Evolutionary conservation across 2,113 vertebrate species (phyloP).

Genomic region (Cacatua alba): DNA sequence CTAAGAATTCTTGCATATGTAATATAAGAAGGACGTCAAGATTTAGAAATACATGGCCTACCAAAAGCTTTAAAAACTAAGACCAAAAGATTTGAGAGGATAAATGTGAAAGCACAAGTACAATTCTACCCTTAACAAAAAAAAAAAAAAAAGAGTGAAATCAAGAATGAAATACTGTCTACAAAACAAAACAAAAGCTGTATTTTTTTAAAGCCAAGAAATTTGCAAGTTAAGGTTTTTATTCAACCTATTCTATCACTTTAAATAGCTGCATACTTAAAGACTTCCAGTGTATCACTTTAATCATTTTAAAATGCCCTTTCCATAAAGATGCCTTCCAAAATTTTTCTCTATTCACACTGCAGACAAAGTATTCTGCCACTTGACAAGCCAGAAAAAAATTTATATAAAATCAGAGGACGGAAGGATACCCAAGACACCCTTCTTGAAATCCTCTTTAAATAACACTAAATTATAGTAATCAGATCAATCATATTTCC

Average conservation of each 20-base stretch:
- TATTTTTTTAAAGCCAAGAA: background rate
- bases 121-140: background rate
- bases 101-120: background rate
- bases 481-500: background rate
- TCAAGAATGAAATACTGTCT: background rate
- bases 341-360: background rate
- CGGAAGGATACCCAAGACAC: background rate
- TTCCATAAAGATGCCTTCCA: background rate
- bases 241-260: background rate
- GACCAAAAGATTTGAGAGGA: background rate
- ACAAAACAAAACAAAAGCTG: background rate
- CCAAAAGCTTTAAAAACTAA: background rate
- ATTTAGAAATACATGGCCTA: background rate
- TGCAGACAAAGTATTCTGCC: background rate
- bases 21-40: background rate
- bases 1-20: background rate
- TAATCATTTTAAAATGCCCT: background rate
- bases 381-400: background rate
- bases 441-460: background rate
- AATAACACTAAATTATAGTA: background rate
- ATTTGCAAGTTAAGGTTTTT: background rate
- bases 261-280: background rate
- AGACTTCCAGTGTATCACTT: background rate
- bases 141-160: background rate
- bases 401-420: background rate